Evolutionary conservation across 2,113 vertebrate genomes (phyloP), one percentile per base, ranked within the genome.

Genomic region (Labrus mixtus): DNA sequence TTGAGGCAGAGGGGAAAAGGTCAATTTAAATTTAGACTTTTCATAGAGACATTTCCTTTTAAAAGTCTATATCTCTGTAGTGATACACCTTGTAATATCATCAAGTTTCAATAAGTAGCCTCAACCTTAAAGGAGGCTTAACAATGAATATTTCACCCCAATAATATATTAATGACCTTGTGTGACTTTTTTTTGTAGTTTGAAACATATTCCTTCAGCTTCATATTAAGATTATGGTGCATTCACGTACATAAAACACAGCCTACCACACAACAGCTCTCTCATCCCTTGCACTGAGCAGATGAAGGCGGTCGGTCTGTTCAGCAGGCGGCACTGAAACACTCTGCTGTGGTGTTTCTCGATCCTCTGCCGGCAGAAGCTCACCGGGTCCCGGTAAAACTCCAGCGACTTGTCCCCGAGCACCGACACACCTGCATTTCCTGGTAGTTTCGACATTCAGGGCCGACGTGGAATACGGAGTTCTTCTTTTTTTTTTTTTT

Each of bases 361-460:
- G 11, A 90, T 70, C 79, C 77, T 81, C 45, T 79, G 82, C 64
- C 51, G 69, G 70, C 79, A 93, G 82, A 94, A 93, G 58, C 43
- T 66, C 78, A 92, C 79, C 55, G 92, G 91, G 60, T 93, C 91
- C 60, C 88, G 83, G 79, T 93, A 94, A 29, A 94, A 94, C 48
- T 94, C 92, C 68, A 94, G 48, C 6, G 92, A 91, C 46, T 90
- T 92, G 75, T 93, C 92, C 5, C 91, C 88, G 12, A 94, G 78
- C 81, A 93, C 54, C 41, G 90, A 69, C 9, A 87, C 77, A 29
- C 93, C 92, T 55, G 89, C 83, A 36, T 68, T 88, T 79, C 93
- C 93, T 41, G 89, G 84, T 81, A 91, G 78, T 75, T 90, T 90
- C 37, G 90, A 82, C 93, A 93, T 93, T 22, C 61, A 19, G 41